phyloP scores from a whole-genome alignment of 2,113 vertebrate genomes.

The Todiramphus chloris region DNA sequence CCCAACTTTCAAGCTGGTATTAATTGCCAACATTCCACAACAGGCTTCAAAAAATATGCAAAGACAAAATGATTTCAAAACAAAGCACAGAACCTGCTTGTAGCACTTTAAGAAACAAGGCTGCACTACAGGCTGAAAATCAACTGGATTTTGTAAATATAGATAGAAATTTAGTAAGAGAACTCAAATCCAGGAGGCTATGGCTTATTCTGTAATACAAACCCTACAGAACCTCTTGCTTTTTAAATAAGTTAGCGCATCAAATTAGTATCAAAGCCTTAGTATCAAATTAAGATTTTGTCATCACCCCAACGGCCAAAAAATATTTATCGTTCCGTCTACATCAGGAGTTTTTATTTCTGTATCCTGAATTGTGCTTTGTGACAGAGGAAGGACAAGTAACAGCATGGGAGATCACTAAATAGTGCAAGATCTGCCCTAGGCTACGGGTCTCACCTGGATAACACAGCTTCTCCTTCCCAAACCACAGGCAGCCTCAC shows the following conservation, averaged over 20 bases:
- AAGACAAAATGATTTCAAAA: neutral
- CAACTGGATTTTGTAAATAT: neutral
- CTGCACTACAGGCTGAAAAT: neutral
- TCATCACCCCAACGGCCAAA: neutral
- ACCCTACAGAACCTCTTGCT: neutral
- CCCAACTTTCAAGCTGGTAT: neutral
- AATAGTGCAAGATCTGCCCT: neutral
- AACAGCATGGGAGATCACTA: neutral
- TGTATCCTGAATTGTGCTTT: neutral
- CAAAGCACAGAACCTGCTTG: neutral
- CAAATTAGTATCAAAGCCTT: too few species aligned
- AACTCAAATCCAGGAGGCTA: neutral
- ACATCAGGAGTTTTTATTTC: neutral
- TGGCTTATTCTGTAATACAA: neutral
- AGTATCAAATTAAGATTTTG: neutral
- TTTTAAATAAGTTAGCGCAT: neutral
- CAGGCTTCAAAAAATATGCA: neutral
- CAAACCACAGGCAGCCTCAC: neutral
- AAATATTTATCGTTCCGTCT: fast-evolving
- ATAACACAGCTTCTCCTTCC: neutral
- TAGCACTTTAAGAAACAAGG: neutral
- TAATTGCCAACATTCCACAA: neutral
- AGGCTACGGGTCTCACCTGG: neutral
- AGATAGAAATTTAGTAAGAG: neutral
- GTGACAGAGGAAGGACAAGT: neutral